Evolutionary conservation across 1,140 invertebrate species (phyloP), one percentile per base, ranked within the genome.

Genomic region (Drosophila fuyamai): DNA sequence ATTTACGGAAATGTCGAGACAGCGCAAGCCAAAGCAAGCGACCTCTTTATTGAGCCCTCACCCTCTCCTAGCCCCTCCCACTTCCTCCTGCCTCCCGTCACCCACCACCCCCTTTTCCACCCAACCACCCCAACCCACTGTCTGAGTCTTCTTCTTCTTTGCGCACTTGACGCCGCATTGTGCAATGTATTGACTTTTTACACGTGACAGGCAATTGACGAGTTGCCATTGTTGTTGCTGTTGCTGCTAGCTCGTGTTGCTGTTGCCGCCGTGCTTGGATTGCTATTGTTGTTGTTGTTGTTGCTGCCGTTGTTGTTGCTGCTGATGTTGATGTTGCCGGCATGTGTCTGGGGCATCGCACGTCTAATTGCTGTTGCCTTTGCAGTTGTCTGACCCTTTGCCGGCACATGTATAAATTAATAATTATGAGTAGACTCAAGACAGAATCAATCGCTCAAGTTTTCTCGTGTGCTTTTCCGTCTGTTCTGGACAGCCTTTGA

Each of bases 171-270:
- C 53, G 84, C 80, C 84, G 65, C 83, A 85, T 89, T 89, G 77
- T 89, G 84, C 83, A 88, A 88, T 88, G 59, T 88, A 88, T 88
- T 88, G 83, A 88, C 83, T 88, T 83, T 88, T 82, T 88, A 89
- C 84, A 88, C 84, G 84, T 88, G 84, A 88, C 84, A 89, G 84
- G 57, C 84, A 89, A 75, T 79, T 79, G 65, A 79, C 76, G 67
- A 66, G 57, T 63, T 54, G 78, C 55, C 75, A 66, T 75, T 65
- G 62, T 57, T 73, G 48, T 74, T 62, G 66, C 51, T 72, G 60
- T 55, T 70, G 40, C n/a, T 59, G 46, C 8, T 27, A n/a, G 56
- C 56, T 61, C 43, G 40, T 50, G 57, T 77, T 67, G 73, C 51
- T 70, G 12, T 29, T 13, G 73, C 47, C 29, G 29, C 29, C 29